Percentiles rank a stretch among this genome's conserved stretches.
Conservation (phyloP, 1,140 invertebrate genomes). For the Pseudobourletiella spinata region DNA sequence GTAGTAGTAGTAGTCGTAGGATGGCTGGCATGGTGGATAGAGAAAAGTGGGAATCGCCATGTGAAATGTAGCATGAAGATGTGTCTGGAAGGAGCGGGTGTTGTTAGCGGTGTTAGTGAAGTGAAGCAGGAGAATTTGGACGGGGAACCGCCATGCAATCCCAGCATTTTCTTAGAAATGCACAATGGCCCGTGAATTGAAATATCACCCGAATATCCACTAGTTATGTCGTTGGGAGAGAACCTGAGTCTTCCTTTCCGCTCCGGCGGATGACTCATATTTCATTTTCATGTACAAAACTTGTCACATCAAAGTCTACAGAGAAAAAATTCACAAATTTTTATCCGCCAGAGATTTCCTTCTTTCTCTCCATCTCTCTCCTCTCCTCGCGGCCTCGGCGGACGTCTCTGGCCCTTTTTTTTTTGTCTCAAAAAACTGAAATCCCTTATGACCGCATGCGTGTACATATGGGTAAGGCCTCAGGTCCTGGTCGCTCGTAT, state of each 20-base stretch:
- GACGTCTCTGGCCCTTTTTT: neutral
- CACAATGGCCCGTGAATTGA: slow-evolving; percentile 26
- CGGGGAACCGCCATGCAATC: slow-evolving; percentile 11
- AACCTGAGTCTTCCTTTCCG: neutral
- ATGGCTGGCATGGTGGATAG: too few relatives aligned
- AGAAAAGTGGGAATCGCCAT: slow-evolving; percentile 6
- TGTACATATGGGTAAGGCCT: too few relatives aligned
- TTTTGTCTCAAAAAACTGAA: neutral
- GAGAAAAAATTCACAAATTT: neutral
- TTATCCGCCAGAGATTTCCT: neutral
- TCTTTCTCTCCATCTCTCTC: neutral
- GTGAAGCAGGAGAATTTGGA: slow-evolving; percentile 24
- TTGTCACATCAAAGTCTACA: neutral
- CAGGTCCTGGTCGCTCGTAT: too few relatives aligned
- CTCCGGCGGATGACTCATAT: neutral
- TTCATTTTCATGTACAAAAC: slow-evolving; percentile 10
- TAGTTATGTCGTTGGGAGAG: neutral
- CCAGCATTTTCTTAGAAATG: slow-evolving; percentile 24
- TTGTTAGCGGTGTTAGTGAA: slow-evolving; percentile 29
- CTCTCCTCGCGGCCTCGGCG: neutral
- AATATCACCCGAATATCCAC: slow-evolving; percentile 21
- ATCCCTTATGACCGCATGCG: neutral
- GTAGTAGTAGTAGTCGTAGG: too few relatives aligned
- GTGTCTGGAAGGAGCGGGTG: slow-evolving; percentile 17
- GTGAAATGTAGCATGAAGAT: slow-evolving; percentile 26